These are phyloP conservation scores for Hylaeus anthracinus DNA, from an alignment of 1,140 invertebrate genomes.

Conservation along the genomic window DNA sequence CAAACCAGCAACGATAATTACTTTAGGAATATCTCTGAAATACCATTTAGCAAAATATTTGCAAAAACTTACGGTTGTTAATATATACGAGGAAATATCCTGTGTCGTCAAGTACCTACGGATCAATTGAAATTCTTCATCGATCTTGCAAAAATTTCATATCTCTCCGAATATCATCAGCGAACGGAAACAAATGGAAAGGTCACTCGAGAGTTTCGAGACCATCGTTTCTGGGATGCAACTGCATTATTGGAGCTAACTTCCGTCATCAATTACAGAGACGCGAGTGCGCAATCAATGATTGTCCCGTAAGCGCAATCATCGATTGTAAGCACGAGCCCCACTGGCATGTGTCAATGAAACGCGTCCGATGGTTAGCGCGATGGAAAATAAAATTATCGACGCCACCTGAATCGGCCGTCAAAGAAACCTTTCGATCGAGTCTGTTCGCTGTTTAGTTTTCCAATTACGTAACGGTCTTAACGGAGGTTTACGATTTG, in stretches of 20 bases:
- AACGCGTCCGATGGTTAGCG: slow-evolving; percentile 8
- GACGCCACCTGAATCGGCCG: background rate
- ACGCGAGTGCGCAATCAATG: background rate
- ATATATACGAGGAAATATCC: no score
- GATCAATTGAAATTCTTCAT: no score
- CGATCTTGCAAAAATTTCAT: background rate
- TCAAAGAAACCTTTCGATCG: slow-evolving; percentile 3
- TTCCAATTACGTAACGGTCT: background rate
- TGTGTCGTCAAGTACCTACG: no score
- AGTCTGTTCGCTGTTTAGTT: background rate
- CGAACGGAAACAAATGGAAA: background rate
- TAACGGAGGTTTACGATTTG: background rate
- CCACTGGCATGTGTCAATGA: slow-evolving; percentile 17
- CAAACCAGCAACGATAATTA: no score
- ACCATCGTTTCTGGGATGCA: no score
- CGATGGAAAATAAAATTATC: slow-evolving; percentile 41
- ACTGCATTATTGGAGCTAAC: background rate
- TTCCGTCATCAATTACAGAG: slow-evolving; percentile 30
- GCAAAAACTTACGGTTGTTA: no score
- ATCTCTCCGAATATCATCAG: background rate
- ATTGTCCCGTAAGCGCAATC: no score
- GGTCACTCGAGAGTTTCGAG: background rate
- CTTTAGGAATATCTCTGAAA: no score
- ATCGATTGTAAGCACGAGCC: slow-evolving; percentile 13
- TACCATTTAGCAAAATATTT: no score